A percentile compares a stretch with the other conserved stretches of the same genome.
Conservation (phyloP, 2,888 invertebrate genomes). For the Athalia cordata region DNA sequence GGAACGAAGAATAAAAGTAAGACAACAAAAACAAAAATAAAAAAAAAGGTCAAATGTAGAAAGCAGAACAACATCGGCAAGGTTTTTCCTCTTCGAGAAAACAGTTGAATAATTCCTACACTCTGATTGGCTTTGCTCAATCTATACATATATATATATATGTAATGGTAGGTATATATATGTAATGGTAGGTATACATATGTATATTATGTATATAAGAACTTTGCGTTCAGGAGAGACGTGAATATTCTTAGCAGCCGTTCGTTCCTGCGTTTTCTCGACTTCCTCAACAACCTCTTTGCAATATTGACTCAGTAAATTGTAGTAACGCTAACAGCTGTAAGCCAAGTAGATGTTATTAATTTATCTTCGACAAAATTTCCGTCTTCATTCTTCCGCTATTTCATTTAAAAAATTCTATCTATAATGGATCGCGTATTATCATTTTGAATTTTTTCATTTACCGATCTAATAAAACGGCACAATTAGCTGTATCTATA, state of each 20-base stretch:
- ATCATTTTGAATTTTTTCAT: too few relatives aligned
- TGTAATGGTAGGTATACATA: too few relatives aligned
- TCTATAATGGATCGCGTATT: too few relatives aligned
- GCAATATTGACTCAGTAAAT: constrained; percentile 26
- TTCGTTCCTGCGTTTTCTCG: constrained; percentile 15
- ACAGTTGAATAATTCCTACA: constrained; percentile 37
- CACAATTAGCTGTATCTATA: too few relatives aligned
- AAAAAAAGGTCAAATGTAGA: constrained; percentile 20
- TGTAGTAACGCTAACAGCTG: not conserved
- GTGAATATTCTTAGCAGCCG: not conserved
- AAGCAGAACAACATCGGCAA: constrained; percentile 29
- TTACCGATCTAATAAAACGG: too few relatives aligned
- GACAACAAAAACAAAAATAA: constrained; percentile 1
- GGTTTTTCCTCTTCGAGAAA: constrained; percentile 9
- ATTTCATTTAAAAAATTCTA: too few relatives aligned
- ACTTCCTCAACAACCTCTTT: constrained; percentile 6
- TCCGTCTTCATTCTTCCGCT: too few relatives aligned
- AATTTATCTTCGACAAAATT: too few relatives aligned
- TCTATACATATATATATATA: not conserved
- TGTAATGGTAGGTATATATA: too few relatives aligned
- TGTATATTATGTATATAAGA: too few relatives aligned
- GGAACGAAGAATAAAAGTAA: constrained; percentile 11
- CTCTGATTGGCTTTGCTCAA: constrained; percentile 36
- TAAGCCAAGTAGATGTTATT: not conserved
- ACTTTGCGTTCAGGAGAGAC: too few relatives aligned